Percentiles rank a stretch among this genome's conserved stretches.
Conservation (phyloP, 2,797 vertebrate genomes). For the Naso thynnoides region DNA sequence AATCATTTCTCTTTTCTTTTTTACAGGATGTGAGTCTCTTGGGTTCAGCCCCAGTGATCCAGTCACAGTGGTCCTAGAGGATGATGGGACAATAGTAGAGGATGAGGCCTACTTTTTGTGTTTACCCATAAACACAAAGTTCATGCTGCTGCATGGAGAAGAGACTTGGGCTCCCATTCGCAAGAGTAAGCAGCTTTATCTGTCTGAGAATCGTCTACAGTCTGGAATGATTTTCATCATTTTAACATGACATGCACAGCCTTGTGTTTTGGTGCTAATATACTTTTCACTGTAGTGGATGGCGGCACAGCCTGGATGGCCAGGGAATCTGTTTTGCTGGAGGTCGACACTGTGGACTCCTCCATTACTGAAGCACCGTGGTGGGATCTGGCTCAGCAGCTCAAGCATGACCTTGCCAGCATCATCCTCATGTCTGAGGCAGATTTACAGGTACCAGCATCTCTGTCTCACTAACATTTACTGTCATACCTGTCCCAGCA, state of each 20-base stretch:
- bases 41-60: slow-evolving; percentile 75
- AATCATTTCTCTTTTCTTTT: slow-evolving; percentile 2
- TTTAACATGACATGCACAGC: not conserved
- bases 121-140: slow-evolving; percentile 91
- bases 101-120: slow-evolving; percentile 94
- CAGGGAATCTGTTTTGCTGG: slow-evolving; percentile 72
- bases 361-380: slow-evolving; percentile 72
- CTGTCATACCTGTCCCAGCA: not conserved
- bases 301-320: slow-evolving; percentile 88
- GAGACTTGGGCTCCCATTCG: slow-evolving; percentile 87
- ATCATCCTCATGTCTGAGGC: slow-evolving; percentile 94
- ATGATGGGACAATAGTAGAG: slow-evolving; percentile 96
- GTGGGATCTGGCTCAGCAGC: slow-evolving; percentile 86
- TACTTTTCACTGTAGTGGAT: slow-evolving; percentile 75
- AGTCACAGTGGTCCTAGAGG: slow-evolving; percentile 90
- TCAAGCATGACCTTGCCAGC: slow-evolving; percentile 89
- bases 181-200: slow-evolving; percentile 67
- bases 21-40: slow-evolving; percentile 84
- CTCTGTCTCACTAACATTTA: not conserved
- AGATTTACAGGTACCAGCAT: slow-evolving; percentile 88
- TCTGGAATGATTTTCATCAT: not conserved
- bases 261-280: not conserved
- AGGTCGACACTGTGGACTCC: slow-evolving; percentile 80
- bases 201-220: not conserved
- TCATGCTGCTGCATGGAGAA: slow-evolving; percentile 87